Conservation (phyloP, 92 coral and sea anemone genomes). For the Palythoa grandiflora region DNA sequence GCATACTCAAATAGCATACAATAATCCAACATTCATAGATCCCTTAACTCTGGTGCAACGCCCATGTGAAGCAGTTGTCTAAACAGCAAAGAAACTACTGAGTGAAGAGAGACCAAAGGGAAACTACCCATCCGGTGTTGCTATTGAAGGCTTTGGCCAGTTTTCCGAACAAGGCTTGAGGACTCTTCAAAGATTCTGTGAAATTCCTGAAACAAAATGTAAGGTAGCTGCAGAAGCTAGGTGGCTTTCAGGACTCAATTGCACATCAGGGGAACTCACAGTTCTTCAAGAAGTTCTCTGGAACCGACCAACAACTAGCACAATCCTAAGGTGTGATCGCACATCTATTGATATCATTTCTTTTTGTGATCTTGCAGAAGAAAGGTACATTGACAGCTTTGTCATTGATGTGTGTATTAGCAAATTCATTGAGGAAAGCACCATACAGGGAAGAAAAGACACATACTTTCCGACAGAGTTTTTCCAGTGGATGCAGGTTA, state of each 20-base stretch:
- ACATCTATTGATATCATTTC: constrained; percentile 58
- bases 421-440: constrained; percentile 47
- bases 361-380: constrained; percentile 51
- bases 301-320: constrained; percentile 46
- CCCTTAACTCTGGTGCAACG: constrained; percentile 40
- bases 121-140: constrained; percentile 36
- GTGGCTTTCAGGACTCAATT: constrained; percentile 49
- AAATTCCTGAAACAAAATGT: constrained; percentile 33
- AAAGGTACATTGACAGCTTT: constrained; percentile 67
- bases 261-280: not conserved
- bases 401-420: constrained; percentile 51
- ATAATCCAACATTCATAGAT: constrained; percentile 9
- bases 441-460: not conserved
- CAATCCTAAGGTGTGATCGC: constrained; percentile 35
- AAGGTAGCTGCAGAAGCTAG: constrained; percentile 51
- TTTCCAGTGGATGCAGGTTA: constrained; percentile 53
- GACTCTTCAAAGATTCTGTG: constrained; percentile 52
- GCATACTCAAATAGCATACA: not conserved
- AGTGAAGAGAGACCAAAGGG: constrained; percentile 33
- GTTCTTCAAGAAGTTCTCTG: constrained; percentile 46
- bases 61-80: constrained; percentile 54
- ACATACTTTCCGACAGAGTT: constrained; percentile 60
- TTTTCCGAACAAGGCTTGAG: constrained; percentile 56
- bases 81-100: constrained; percentile 46
- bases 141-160: constrained; percentile 35